Evolutionary conservation across 2,797 vertebrate genomes (phyloP), one percentile per base, ranked within the genome.

Genomic region (Acrossocheilus fasciatus): DNA sequence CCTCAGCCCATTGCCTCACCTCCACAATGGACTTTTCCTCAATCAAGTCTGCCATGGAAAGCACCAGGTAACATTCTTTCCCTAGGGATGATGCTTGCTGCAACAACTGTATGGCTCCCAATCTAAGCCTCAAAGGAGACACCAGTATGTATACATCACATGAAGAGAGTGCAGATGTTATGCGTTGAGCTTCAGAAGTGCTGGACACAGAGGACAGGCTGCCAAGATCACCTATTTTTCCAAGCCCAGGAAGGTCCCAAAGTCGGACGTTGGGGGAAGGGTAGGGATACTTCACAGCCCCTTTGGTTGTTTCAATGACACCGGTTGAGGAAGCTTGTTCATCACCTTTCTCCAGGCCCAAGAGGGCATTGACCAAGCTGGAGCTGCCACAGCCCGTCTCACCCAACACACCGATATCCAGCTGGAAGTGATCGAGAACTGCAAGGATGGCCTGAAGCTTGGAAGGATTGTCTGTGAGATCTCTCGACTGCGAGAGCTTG

Each of bases 231-330:
- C 85, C 45, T 14, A 91, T 26, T 30, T 79, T 85, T 39, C 87
- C 86, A 59, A 89, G 62, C 39, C 89, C 92, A 77, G 92, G 91
- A 47, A 92, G 88, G 75, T 92, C 92, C 91, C 89, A 91, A 41
- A 92, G 54, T 20, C 66, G 6, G 26, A 90, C 52, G 11, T 90
- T 90, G 12, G 84, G 76, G 45, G 76, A 52, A 6, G 83, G 80
- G 74, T 89, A 87, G 14, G 85, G 62, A 77, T 88, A 84, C 45
- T 81, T 45, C 23, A 82, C 20, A 26, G 89, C 43, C 12, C 85
- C 83, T 43, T 82, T 79, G 43, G 88, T 91, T 69, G 89, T 90
- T 73, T 91, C 89, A n/a, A 23, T 81, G 23, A 81, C 76, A 17
- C 88, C 90, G 18, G 83, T 81, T 34, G 89, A 80, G 39, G 80